phyloP scores from a whole-genome alignment of 2,797 vertebrate genomes.

The Valencia hispanica region DNA sequence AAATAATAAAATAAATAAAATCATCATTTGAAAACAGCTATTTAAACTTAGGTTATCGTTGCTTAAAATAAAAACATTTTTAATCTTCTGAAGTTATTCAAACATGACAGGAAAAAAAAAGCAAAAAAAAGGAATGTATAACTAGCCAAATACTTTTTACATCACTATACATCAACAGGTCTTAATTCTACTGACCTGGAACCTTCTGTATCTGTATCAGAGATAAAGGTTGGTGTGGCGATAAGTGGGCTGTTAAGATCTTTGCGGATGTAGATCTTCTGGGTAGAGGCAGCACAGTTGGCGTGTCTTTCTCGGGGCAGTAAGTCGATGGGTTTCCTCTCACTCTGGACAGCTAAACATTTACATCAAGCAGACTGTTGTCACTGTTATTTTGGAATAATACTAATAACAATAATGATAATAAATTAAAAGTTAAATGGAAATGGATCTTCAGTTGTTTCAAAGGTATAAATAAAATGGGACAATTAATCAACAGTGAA shows the following conservation, averaged over 20 bases:
- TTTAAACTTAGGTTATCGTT: background rate
- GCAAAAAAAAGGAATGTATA: background rate
- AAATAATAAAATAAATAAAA: too few species aligned
- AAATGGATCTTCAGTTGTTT: background rate
- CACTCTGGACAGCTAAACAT: slow-evolving; percentile 93
- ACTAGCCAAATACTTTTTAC: background rate
- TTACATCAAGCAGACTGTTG: slow-evolving; percentile 9
- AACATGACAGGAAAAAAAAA: background rate
- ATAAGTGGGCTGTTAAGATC: slow-evolving; percentile 95
- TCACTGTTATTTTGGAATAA: background rate
- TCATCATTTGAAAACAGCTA: too few species aligned
- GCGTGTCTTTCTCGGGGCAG: slow-evolving; percentile 94
- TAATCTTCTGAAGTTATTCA: too few species aligned
- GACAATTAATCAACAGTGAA: background rate
- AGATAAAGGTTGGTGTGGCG: slow-evolving; percentile 96
- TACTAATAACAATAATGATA: background rate
- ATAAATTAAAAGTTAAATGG: background rate
- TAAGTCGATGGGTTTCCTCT: slow-evolving; percentile 94
- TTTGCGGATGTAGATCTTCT: slow-evolving; percentile 99
- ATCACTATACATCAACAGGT: background rate
- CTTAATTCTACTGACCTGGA: slow-evolving; percentile 81
- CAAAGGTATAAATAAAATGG: background rate
- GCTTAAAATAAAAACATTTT: background rate
- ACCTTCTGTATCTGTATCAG: slow-evolving; percentile 93
- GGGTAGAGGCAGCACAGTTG: slow-evolving; percentile 97